Evolutionary conservation across 1,140 invertebrate species (phyloP).

Genomic region (Temnothorax longispinosus): DNA sequence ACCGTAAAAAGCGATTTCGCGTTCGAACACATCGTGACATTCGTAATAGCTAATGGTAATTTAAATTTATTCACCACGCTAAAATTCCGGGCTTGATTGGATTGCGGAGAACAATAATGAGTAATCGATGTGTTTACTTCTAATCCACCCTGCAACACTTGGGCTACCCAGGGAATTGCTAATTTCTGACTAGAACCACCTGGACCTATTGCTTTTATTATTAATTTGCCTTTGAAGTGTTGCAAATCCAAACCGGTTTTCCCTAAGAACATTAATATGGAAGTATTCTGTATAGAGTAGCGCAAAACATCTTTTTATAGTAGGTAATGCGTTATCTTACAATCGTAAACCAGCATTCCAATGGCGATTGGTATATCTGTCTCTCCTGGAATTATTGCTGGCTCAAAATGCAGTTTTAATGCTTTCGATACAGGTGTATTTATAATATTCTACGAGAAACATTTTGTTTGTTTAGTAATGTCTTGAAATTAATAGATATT

Average conservation of each 20-base stretch:
- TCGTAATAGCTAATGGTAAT: constrained; percentile 89
- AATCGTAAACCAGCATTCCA: constrained; percentile 91
- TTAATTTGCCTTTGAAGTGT: constrained; percentile 89
- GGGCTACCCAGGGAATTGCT: constrained; percentile 87
- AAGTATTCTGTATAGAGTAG: not conserved
- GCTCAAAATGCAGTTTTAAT: constrained; percentile 88
- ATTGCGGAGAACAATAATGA: constrained; percentile 87
- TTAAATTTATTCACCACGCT: constrained; percentile 90
- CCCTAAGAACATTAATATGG: constrained; percentile 81
- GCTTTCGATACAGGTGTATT: constrained; percentile 87
- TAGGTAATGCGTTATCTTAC: constrained; percentile 85
- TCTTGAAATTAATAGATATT: not conserved
- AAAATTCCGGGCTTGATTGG: constrained; percentile 86
- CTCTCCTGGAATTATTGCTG: constrained; percentile 88
- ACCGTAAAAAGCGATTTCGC: constrained; percentile 88
- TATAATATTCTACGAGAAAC: constrained; percentile 86
- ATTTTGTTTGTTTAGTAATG: constrained; percentile 4
- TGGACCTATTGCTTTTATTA: constrained; percentile 88
- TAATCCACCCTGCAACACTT: constrained; percentile 87
- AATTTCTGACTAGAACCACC: constrained; percentile 88
- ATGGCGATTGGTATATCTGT: constrained; percentile 88
- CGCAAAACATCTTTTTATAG: not conserved
- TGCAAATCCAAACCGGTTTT: constrained; percentile 86
- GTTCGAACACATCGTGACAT: constrained; percentile 88
- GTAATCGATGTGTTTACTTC: constrained; percentile 86